A percentile compares a stretch with the other conserved stretches of the same genome.
Conservation (phyloP, 2,113 vertebrate species). For the Motacilla alba region DNA sequence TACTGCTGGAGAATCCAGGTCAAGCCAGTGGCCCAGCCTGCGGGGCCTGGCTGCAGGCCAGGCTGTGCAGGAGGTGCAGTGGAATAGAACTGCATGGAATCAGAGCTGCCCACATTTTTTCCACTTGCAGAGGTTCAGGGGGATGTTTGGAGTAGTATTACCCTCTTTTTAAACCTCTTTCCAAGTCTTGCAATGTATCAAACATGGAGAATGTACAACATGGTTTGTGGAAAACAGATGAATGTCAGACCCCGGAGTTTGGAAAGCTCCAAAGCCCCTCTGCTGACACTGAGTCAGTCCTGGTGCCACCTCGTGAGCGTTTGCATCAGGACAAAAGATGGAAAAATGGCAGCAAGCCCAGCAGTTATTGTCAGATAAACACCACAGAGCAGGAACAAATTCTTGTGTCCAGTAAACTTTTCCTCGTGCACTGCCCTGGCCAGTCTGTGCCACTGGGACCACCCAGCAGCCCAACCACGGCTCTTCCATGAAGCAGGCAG, state of each 20-base stretch:
- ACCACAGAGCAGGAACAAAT: background rate
- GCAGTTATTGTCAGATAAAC: background rate
- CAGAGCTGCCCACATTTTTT: background rate
- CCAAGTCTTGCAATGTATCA: background rate
- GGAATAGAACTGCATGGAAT: background rate
- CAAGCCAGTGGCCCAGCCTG: background rate
- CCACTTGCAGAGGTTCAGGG: fast-evolving
- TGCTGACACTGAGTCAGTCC: background rate
- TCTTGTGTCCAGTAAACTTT: background rate
- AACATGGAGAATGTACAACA: background rate
- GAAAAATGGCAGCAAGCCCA: conserved; percentile 1
- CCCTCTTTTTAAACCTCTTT: background rate
- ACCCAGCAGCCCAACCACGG: background rate
- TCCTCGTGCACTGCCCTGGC: background rate
- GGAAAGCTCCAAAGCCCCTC: background rate
- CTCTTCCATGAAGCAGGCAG: background rate
- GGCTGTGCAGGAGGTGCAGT: background rate
- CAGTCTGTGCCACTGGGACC: background rate
- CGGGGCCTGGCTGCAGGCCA: background rate
- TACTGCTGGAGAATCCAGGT: background rate
- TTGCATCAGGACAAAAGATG: background rate
- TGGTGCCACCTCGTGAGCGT: background rate
- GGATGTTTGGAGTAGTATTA: background rate
- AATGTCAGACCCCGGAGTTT: fast-evolving
- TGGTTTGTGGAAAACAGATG: background rate